Evolutionary conservation across 2,113 vertebrate genomes (phyloP).

Genomic region (Eolophus roseicapilla): DNA sequence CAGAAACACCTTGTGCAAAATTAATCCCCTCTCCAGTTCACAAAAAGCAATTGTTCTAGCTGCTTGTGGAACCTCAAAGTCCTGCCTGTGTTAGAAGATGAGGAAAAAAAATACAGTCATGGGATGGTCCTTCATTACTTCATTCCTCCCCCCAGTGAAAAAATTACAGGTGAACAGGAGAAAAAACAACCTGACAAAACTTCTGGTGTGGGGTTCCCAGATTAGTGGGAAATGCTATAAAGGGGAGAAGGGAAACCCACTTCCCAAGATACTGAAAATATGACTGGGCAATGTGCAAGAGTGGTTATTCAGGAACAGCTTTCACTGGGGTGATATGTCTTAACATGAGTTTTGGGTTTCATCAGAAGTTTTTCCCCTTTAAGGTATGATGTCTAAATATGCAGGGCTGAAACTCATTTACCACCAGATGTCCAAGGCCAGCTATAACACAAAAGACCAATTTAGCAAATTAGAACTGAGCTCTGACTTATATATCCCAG

Average conservation of each 20-base stretch:
- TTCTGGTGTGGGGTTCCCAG: not conserved
- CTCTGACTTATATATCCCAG: not conserved
- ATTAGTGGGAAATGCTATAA: not conserved
- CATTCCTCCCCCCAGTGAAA: not conserved
- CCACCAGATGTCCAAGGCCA: not conserved
- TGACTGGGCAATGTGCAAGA: not conserved
- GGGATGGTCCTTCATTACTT: not conserved
- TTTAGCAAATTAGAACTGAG: not conserved
- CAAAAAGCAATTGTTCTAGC: not conserved
- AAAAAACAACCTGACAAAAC: not conserved
- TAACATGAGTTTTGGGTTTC: conserved; percentile 16
- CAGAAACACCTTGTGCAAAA: not conserved
- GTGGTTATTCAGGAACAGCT: not conserved
- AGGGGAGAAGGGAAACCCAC: not conserved
- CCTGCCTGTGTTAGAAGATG: not conserved
- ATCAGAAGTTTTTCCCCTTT: not conserved
- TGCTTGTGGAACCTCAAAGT: not conserved
- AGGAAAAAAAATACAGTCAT: not conserved
- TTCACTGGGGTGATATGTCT: not conserved
- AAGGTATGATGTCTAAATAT: conserved; percentile 6
- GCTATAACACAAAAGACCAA: not conserved
- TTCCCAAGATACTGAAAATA: not conserved
- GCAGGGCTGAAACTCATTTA: not conserved
- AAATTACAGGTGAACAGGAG: not conserved
- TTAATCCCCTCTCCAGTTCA: not conserved